These are phyloP conservation scores for Erynnis tages DNA, from an alignment of 2,888 invertebrate genomes.

Conservation along the genomic window DNA sequence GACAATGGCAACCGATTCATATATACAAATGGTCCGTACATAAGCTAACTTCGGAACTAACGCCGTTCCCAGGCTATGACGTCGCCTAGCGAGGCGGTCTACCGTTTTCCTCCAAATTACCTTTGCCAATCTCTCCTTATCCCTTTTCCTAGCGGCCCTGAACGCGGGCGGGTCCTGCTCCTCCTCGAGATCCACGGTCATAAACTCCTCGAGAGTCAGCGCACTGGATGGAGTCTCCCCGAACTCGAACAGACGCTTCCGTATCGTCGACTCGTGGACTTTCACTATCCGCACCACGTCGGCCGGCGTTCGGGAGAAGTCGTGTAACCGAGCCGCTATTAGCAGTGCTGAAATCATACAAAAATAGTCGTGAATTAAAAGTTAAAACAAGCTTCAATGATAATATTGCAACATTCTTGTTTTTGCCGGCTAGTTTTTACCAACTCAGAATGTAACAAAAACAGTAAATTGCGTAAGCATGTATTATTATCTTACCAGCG, in stretches of 20 bases:
- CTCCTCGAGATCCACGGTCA: slow-evolving; percentile 97
- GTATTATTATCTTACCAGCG: slow-evolving; percentile 93
- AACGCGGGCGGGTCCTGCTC: slow-evolving; percentile 98
- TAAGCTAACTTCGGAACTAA: no score
- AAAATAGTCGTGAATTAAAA: background rate
- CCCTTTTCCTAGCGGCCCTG: slow-evolving; percentile 93
- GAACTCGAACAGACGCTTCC: slow-evolving; percentile 96
- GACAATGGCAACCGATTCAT: no score
- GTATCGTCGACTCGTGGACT: slow-evolving; percentile 95
- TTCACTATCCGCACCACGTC: slow-evolving; percentile 97
- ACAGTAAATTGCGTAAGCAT: background rate
- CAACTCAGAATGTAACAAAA: background rate
- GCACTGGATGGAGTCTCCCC: slow-evolving; percentile 98
- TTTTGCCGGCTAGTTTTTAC: no score
- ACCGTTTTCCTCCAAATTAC: no score
- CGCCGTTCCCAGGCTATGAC: no score
- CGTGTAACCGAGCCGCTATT: slow-evolving; percentile 96
- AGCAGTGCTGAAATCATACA: slow-evolving; percentile 86
- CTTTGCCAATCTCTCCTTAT: slow-evolving; percentile 91
- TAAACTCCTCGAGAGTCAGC: slow-evolving; percentile 97
- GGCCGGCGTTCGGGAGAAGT: slow-evolving; percentile 91
- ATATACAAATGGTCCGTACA: no score
- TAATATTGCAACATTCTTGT: no score
- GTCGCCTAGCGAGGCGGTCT: no score
- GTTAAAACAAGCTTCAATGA: no score